phyloP scores from a whole-genome alignment of 1,140 invertebrate genomes.

The Hyles euphorbiae region DNA sequence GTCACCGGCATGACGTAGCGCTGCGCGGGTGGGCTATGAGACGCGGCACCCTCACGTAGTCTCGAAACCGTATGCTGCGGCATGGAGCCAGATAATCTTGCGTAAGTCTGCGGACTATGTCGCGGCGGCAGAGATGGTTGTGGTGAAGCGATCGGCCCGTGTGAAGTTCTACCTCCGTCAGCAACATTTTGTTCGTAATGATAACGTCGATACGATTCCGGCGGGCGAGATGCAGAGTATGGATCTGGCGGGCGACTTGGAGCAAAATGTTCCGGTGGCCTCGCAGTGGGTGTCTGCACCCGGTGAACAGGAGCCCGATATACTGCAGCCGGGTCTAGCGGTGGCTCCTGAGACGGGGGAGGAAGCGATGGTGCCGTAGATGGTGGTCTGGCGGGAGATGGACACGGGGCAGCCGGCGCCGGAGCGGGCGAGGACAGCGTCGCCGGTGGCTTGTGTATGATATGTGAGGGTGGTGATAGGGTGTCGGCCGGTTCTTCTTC shows the following conservation, averaged over 20 bases:
- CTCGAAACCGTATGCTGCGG: constrained; percentile 48
- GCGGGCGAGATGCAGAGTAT: constrained; percentile 50
- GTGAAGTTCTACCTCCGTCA: constrained; percentile 45
- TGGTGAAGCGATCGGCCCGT: constrained; percentile 46
- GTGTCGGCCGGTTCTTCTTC: constrained; percentile 57
- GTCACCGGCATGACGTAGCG: constrained; percentile 45
- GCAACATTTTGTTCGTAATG: constrained; percentile 49
- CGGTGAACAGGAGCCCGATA: constrained; percentile 47
- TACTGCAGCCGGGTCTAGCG: constrained; percentile 36
- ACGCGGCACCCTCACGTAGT: constrained; percentile 42
- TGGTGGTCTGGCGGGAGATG: constrained; percentile 51
- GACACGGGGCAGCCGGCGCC: constrained; percentile 51
- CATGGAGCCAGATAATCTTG: constrained; percentile 50
- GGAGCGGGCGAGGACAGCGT: constrained; percentile 60
- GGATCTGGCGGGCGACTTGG: constrained; percentile 53
- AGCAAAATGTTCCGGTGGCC: constrained; percentile 48
- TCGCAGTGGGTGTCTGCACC: constrained; percentile 52
- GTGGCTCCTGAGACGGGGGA: constrained; percentile 28
- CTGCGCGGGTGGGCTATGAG: constrained; percentile 45
- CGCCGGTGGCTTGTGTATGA: constrained; percentile 59
- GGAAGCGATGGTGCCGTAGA: constrained; percentile 38
- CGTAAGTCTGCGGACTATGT: constrained; percentile 62
- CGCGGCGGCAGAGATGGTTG: constrained; percentile 52
- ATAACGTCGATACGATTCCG: constrained; percentile 50
- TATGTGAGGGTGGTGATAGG: constrained; percentile 65